Evolutionary conservation across 2,797 vertebrate species (phyloP).

Genomic region (Masticophis lateralis): DNA sequence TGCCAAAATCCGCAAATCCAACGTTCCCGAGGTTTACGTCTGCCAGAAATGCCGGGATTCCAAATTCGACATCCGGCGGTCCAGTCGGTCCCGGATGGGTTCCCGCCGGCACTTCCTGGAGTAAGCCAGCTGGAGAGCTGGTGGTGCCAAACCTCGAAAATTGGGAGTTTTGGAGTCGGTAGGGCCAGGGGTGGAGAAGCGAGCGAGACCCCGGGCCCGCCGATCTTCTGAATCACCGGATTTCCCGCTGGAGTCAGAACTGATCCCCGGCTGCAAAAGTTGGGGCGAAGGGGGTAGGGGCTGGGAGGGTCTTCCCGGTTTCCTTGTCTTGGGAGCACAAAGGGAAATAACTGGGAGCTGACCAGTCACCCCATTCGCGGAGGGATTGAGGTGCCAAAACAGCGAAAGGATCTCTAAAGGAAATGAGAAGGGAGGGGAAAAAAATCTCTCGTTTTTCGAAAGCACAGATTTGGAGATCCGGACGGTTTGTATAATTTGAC

Average conservation of each 20-base stretch:
- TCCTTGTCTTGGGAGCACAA: conserved; percentile 28
- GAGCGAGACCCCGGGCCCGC: conserved; percentile 31
- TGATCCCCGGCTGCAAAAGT: background rate
- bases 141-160: conserved; percentile 13
- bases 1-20: conserved; percentile 96
- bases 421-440: accelerated
- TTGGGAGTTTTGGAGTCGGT: conserved; percentile 19
- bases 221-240: conserved; percentile 25
- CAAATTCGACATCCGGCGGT: conserved; percentile 89
- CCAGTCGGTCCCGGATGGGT: conserved; percentile 88
- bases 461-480: background rate
- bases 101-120: conserved; percentile 87
- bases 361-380: conserved; percentile 5
- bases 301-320: conserved; percentile 2
- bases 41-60: conserved; percentile 95
- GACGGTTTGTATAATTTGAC: accelerated
- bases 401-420: background rate
- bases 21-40: conserved; percentile 92
- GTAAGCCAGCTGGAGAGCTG: conserved; percentile 56
- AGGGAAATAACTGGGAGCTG: conserved; percentile 41
- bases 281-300: conserved; percentile 13
- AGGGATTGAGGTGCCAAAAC: conserved; percentile 34
- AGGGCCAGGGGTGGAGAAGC: background rate
- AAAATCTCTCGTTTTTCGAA: background rate
- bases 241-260: conserved; percentile 4